Evolutionary conservation across 2,888 invertebrate species (phyloP).

Genomic region (Cataglyphis albicans): DNA sequence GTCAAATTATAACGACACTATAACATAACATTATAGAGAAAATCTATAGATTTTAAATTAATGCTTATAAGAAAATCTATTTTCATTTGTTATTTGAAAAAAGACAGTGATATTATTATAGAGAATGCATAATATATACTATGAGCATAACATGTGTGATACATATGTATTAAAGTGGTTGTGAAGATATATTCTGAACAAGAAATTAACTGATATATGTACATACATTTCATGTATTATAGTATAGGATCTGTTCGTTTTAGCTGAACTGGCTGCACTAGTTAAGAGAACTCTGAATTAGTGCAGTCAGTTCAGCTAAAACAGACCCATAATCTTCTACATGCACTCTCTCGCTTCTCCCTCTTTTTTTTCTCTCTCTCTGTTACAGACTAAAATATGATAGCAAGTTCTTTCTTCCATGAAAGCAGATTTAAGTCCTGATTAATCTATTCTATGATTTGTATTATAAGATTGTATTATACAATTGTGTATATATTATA

Average conservation of each 20-base stretch:
- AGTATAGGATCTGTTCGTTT: background rate
- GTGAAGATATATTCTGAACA: slow-evolving; percentile 65
- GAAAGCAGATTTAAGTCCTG: slow-evolving; percentile 34
- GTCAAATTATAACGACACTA: slow-evolving; percentile 28
- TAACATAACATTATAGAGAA: slow-evolving; percentile 16
- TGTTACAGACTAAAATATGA: slow-evolving; percentile 35
- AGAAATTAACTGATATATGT: slow-evolving; percentile 58
- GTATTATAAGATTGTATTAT: slow-evolving; percentile 38
- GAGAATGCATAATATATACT: slow-evolving; percentile 49
- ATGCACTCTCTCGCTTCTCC: slow-evolving; percentile 42
- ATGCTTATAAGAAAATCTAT: slow-evolving; percentile 62
- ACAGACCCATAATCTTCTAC: slow-evolving; percentile 38
- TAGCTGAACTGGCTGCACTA: too few relatives aligned
- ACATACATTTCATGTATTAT: slow-evolving; percentile 63
- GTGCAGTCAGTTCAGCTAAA: too few relatives aligned
- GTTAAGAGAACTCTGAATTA: too few relatives aligned
- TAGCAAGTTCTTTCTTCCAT: slow-evolving; percentile 44
- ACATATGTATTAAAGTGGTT: slow-evolving; percentile 66
- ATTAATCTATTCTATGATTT: slow-evolving; percentile 39
- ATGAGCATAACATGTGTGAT: slow-evolving; percentile 43
- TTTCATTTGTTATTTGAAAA: slow-evolving; percentile 51
- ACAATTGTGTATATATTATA: slow-evolving; percentile 13
- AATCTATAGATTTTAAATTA: slow-evolving; percentile 54
- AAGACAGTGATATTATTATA: slow-evolving; percentile 34
- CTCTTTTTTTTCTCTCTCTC: too few relatives aligned